Evolutionary conservation across 2,113 vertebrate species (phyloP), one percentile per base, ranked within the genome.

Genomic region (Oncorhynchus mykiss): DNA sequence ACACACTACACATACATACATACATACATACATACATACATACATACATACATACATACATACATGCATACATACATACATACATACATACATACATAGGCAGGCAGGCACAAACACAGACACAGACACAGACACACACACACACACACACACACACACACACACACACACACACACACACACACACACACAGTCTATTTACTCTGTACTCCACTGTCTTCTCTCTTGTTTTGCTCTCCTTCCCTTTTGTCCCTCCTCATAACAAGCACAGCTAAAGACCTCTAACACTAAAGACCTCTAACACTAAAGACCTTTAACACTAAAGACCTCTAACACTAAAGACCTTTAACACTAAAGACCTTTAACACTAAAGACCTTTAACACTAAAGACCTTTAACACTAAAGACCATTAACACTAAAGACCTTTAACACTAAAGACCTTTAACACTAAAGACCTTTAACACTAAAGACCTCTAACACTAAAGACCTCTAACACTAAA

Each of bases 201-300:
- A 39, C 34, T 34, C 34, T 34, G 34, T 7, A 34, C 34, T 39
- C 34, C 34, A 39, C 34, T 39, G 1, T 39, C 34, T 39, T 1
- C 34, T 39, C 7, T 39, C 34, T 39, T 39, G 6, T 39, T 39
- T 16, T 7, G 14, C 25, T 29, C 64, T 65, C 64, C n/a, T 22
- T 12, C 6, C 13, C 20, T 71, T 57, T 22, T 67, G 66, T 66
- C 57, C 68, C 77, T 80, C 68, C 60, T 27, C 66, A 75, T 79
- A 83, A 76, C 48, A 51, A 83, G 73, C 69, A 6, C 34, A 34
- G 34, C 34, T 51, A 51, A 82, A 85, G 49, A 70, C 78, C 29
- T 29, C 0, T 27, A 3, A 27, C 27, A 27, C 27, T 27, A 3
- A 3, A 27, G 27, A 27, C 27, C 27, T 3, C 0, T 3, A 27